Base-by-base conservation (phyloP, 2,113 vertebrate genomes). In the Henicopernis longicauda region DNA sequence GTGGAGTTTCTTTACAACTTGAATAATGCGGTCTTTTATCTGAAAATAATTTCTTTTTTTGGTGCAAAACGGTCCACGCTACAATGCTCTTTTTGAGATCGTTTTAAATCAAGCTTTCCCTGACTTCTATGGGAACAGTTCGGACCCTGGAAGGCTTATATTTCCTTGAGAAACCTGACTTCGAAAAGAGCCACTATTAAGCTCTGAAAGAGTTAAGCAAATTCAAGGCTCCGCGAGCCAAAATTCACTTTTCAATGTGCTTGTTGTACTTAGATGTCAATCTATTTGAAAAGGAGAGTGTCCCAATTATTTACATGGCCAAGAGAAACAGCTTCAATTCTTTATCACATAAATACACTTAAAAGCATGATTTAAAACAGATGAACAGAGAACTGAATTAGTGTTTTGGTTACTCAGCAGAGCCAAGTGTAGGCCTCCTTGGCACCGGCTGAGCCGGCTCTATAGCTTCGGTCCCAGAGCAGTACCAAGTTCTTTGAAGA, bases 251-350 rank as follows among this genome's bases (percentile, higher is more conserved):
- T 96, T 96, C 96, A 97, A 93, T 97, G 80, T 81, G 86, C 95
- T 96, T 95, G 94, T 97, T 97, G 95, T 97, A 88, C 96, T 97
- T 80, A 69, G 92, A 95, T 27, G 95, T 96, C 95, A 95, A 49
- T 94, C 93, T 89, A 36, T 91, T 97, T 97, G 87, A 96, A 97
- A 96, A 95, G 89, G 93, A 97, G 95, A 98, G 95, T 89, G 94
- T 97, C 98, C 97, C 96, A 94, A 94, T 98, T 97, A 95, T 90
- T 96, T 44, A 70, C 92, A 90, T 38, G 93, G 97, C 98, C 98
- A 98, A 98, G 96, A 98, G 95, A 98, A 98, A 97, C 96, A 97
- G 96, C 94, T 93, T 95, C 97, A 80, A 96, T 95, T 96, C 97
- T 97, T 98, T 97, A 98, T 98, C 97, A 54, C 93, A 92, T 94